Conservation (phyloP, 1,140 invertebrate genomes). For the Bradysia coprophila region DNA sequence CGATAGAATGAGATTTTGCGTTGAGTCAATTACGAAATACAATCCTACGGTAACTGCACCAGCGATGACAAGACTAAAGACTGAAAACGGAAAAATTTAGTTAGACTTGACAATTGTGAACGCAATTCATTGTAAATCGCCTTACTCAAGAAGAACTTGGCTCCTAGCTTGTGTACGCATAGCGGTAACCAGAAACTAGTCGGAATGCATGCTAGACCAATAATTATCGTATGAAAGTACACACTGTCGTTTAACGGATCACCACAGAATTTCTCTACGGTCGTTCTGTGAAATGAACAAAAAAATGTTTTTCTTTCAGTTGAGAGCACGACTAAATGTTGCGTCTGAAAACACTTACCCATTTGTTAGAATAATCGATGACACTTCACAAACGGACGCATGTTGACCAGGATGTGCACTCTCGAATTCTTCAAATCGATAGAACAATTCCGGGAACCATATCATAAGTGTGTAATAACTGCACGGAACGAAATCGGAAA, state of each 20-base stretch:
- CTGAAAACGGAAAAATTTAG: slow-evolving; percentile 27
- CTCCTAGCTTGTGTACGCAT: slow-evolving; percentile 48
- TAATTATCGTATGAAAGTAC: slow-evolving; percentile 48
- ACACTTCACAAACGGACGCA: slow-evolving; percentile 53
- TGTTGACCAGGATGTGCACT: slow-evolving; percentile 33
- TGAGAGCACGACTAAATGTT: no score
- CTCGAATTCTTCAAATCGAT: slow-evolving; percentile 52
- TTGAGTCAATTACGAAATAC: slow-evolving; percentile 49
- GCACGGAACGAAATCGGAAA: no score
- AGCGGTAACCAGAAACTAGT: slow-evolving; percentile 50
- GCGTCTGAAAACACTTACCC: no score
- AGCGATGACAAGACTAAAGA: slow-evolving; percentile 49
- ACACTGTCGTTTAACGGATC: slow-evolving; percentile 41
- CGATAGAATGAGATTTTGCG: slow-evolving; percentile 49
- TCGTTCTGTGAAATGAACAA: slow-evolving; percentile 9
- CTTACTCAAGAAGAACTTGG: slow-evolving; percentile 56
- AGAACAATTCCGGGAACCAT: slow-evolving; percentile 67
- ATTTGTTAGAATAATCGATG: slow-evolving; percentile 27
- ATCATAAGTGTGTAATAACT: slow-evolving; percentile 70
- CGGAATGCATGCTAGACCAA: slow-evolving; percentile 52
- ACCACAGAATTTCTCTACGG: slow-evolving; percentile 28
- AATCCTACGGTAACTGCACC: slow-evolving; percentile 55
- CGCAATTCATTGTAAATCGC: no score
- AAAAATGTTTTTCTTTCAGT: no score
- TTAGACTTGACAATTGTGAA: no score